These are phyloP conservation scores for Trichonephila clavipes DNA, from an alignment of 1,140 invertebrate species.

Conservation along the genomic window DNA sequence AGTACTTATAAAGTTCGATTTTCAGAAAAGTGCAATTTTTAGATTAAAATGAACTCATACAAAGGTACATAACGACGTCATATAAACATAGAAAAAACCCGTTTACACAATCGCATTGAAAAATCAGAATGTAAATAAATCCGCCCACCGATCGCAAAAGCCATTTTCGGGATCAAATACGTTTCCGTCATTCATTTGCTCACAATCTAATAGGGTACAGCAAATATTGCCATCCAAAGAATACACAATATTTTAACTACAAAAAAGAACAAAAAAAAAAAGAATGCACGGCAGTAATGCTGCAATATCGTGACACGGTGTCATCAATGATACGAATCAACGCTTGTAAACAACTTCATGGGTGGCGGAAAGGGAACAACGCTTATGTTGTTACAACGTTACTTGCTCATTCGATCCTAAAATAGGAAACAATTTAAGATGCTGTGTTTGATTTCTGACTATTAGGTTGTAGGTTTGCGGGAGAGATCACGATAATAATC, in stretches of 20 bases:
- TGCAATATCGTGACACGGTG: slow-evolving; percentile 16
- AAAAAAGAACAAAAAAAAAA: too few relatives aligned
- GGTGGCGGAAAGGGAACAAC: neutral
- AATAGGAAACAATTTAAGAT: neutral
- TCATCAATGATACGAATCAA: neutral
- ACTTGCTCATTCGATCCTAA: neutral
- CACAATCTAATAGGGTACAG: neutral
- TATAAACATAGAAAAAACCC: neutral
- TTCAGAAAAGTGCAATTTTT: neutral
- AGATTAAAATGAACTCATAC: too few relatives aligned
- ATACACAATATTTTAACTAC: neutral
- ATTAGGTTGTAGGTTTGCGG: neutral
- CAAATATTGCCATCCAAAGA: neutral
- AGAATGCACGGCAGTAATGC: neutral
- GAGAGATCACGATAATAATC: neutral
- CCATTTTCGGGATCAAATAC: neutral
- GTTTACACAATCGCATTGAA: neutral
- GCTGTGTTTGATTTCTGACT: neutral
- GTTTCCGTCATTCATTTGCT: neutral
- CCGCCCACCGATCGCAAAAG: neutral
- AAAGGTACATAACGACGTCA: too few relatives aligned
- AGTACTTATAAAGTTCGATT: too few relatives aligned
- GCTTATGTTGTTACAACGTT: neutral
- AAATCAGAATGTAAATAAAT: slow-evolving; percentile 11
- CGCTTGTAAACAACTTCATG: slow-evolving; percentile 23